Conservation (phyloP, 1,140 invertebrate genomes). For the Papilio glaucus region DNA sequence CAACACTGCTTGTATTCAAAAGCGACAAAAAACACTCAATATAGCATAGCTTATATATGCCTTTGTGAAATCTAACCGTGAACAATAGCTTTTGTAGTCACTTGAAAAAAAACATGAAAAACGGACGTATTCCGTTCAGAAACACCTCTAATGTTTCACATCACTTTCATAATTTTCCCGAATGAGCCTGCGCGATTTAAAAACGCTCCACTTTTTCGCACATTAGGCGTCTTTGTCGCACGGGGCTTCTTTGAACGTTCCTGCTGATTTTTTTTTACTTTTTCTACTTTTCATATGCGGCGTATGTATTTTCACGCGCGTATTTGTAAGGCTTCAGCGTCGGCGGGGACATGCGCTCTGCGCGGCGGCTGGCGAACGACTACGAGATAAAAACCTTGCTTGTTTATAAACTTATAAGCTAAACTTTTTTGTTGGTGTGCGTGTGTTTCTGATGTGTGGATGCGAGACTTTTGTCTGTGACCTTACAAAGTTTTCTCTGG, state of each 20-base stretch:
- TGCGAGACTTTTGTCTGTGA: conserved; percentile 63
- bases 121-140: conserved; percentile 66
- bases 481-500: conserved; percentile 72
- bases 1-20: conserved; percentile 74
- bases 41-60: conserved; percentile 73
- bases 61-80: conserved; percentile 56
- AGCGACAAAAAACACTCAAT: conserved; percentile 72
- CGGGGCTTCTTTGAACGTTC: conserved; percentile 55
- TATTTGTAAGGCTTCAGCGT: conserved; percentile 62
- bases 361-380: conserved; percentile 74
- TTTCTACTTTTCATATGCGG: conserved; percentile 62
- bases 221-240: conserved; percentile 57
- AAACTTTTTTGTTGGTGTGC: conserved; percentile 80
- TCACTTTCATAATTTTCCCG: conserved; percentile 78
- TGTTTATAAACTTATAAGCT: conserved; percentile 83
- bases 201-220: conserved; percentile 63
- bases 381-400: conserved; percentile 81
- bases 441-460: conserved; percentile 65
- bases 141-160: conserved; percentile 70
- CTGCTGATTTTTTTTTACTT: conserved; percentile 54
- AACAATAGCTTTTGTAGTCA: conserved; percentile 81
- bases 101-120: conserved; percentile 68
- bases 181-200: conserved; percentile 59
- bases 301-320: conserved; percentile 68
- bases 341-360: conserved; percentile 68